phyloP scores from a whole-genome alignment of 37 sponge, comb jelly and placozoan species.

The Beroe ovata region DNA sequence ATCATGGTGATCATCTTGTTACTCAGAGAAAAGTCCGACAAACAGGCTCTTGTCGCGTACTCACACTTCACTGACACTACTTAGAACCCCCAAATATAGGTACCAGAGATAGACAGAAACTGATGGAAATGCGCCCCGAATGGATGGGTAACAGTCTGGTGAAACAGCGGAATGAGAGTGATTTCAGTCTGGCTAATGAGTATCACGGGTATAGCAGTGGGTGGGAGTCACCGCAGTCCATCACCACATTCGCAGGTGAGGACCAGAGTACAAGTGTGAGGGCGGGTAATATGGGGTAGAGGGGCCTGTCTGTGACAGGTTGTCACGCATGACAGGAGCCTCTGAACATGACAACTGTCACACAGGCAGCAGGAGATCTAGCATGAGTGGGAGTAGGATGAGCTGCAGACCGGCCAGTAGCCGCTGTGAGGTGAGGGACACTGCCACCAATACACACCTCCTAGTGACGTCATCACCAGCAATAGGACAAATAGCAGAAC shows the following conservation, averaged over 20 bases:
- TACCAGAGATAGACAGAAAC: constrained; percentile 11
- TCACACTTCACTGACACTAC: background rate
- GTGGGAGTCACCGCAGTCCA: background rate
- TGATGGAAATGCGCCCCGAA: constrained; percentile 50
- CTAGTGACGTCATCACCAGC: background rate
- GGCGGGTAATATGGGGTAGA: too few relatives aligned
- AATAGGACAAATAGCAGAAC: background rate
- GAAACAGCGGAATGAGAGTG: constrained; percentile 54
- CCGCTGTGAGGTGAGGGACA: constrained; percentile 6
- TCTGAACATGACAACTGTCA: too few relatives aligned
- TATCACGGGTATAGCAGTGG: constrained; percentile 34
- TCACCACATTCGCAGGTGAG: background rate
- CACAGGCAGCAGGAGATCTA: constrained; percentile 24
- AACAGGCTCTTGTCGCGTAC: too few relatives aligned
- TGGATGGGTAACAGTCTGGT: constrained; percentile 20
- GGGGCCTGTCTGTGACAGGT: too few relatives aligned
- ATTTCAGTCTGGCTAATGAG: constrained; percentile 52
- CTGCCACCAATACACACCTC: background rate
- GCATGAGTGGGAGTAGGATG: background rate
- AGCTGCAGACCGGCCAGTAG: background rate
- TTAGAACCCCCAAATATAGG: constrained; percentile 15
- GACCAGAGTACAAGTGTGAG: too few relatives aligned
- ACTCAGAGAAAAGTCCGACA: too few relatives aligned
- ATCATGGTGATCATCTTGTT: too few relatives aligned
- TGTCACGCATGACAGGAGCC: too few relatives aligned